Conservation (phyloP, 2,888 invertebrate genomes). For the Scaptomyza polygonia region DNA sequence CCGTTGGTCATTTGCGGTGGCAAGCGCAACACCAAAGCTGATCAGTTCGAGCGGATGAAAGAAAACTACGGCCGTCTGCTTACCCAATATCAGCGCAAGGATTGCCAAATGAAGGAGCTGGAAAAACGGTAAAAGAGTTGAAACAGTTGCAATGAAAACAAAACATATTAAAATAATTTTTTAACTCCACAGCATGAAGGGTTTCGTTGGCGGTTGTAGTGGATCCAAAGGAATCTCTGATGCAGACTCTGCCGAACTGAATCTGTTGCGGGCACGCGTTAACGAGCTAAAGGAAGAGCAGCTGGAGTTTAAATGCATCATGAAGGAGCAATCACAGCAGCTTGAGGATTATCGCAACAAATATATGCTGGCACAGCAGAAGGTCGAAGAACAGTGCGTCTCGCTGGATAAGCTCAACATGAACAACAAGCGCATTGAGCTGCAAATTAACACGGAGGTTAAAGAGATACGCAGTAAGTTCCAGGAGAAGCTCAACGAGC, state of each 20-base stretch:
- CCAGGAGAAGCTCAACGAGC: constrained; percentile 82
- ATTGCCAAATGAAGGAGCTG: constrained; percentile 80
- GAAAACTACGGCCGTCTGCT: constrained; percentile 81
- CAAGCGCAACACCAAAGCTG: constrained; percentile 70
- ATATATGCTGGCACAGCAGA: constrained; percentile 82
- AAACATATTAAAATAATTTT: background rate
- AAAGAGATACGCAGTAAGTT: constrained; percentile 83
- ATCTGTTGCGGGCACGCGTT: constrained; percentile 77
- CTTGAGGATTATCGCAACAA: constrained; percentile 83
- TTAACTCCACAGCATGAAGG: constrained; percentile 64
- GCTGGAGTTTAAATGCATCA: constrained; percentile 82
- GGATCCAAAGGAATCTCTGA: constrained; percentile 44
- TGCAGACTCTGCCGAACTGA: constrained; percentile 73
- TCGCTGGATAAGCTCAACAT: constrained; percentile 81
- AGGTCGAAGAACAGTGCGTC: constrained; percentile 82
- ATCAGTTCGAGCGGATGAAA: constrained; percentile 79
- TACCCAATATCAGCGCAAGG: constrained; percentile 79
- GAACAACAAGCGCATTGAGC: constrained; percentile 83
- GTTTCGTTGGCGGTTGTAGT: constrained; percentile 61
- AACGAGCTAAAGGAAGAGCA: constrained; percentile 82
- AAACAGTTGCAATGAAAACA: background rate
- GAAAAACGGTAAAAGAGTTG: constrained; percentile 64
- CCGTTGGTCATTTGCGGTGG: constrained; percentile 66
- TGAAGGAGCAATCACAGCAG: constrained; percentile 83
- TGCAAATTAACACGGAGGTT: constrained; percentile 83